phyloP scores from a whole-genome alignment of 2,113 vertebrate species.

The Barnardius zonarius region DNA sequence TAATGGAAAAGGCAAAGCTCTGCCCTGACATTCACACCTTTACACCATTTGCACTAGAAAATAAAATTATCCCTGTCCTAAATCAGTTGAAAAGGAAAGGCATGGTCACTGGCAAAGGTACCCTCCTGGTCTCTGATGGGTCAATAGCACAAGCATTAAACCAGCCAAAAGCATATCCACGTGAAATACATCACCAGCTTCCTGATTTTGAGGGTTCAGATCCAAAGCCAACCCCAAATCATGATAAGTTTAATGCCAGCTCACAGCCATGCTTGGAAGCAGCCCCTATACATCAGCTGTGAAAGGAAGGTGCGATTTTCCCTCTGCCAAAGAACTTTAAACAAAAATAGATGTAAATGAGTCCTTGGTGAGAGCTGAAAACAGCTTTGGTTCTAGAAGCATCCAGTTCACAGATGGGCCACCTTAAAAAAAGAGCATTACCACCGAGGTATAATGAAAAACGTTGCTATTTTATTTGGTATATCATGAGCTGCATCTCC shows the following conservation, averaged over 20 bases:
- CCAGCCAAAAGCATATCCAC: neutral
- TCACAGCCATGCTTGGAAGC: neutral
- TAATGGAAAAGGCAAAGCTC: neutral
- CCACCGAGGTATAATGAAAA: neutral
- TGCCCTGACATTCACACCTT: neutral
- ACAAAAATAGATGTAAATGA: neutral
- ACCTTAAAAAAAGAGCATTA: neutral
- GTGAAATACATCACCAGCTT: neutral
- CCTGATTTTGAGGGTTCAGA: neutral
- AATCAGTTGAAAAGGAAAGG: neutral
- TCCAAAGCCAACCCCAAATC: neutral
- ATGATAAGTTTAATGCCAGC: accelerated
- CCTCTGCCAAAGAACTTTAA: neutral
- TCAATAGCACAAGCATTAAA: accelerated
- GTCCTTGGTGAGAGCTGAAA: neutral
- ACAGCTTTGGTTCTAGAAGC: neutral
- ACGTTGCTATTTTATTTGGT: neutral
- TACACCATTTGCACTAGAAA: neutral
- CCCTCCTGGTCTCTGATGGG: neutral
- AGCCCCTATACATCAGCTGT: neutral
- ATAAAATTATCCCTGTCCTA: neutral
- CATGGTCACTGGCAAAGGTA: neutral
- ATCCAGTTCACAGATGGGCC: neutral
- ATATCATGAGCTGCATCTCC: neutral
- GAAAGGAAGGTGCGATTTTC: neutral